Evolutionary conservation across 2,888 invertebrate species (phyloP), one percentile per base, ranked within the genome.

Genomic region (Leucophora obtusa): DNA sequence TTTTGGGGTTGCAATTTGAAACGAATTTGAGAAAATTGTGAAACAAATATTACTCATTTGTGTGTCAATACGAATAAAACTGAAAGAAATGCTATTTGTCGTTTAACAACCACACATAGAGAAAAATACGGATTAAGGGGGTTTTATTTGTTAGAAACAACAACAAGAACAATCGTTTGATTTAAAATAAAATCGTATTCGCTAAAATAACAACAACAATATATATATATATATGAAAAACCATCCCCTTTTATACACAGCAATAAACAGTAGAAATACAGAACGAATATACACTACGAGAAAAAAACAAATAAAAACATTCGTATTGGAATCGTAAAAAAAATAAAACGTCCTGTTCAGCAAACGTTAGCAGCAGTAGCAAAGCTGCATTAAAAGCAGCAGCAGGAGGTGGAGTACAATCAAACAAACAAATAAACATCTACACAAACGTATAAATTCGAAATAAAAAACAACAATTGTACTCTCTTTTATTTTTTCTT

Each of bases 381-480:
- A 53, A 18, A 47, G 18, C 38, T 17, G 47, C 33, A 9, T 15
- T 10, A 59, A 50, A 9, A 70, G 50, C 47, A 68, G 51, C 80
- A 68, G 76, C 80, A 81, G 73, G 81, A 81, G 81, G 81, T 81
- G 81, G 81, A 81, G 81, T 78, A 78, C 78, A 70, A 73, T 66
- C 66, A 74, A 74, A 66, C 70, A 81, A 81, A 74, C 62, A 72
- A 53, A 69, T 56, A 69, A 68, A 72, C 77, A 60, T 18, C 73
- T 63, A 60, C 14, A 68, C 28, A 58, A 38, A 79, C 43, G 5
- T 62, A 60, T 62, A 65, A 47, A n/a, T 47, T 14, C 6, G n/a
- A n/a, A 79, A 63, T 69, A 59, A 38, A 72, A 75, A 17, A 66
- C 59, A 74, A 70, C 74, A 79, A 70, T 74, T 74, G 70, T 74